phyloP scores from a whole-genome alignment of 1,140 invertebrate genomes.

The Hyles vespertilio region DNA sequence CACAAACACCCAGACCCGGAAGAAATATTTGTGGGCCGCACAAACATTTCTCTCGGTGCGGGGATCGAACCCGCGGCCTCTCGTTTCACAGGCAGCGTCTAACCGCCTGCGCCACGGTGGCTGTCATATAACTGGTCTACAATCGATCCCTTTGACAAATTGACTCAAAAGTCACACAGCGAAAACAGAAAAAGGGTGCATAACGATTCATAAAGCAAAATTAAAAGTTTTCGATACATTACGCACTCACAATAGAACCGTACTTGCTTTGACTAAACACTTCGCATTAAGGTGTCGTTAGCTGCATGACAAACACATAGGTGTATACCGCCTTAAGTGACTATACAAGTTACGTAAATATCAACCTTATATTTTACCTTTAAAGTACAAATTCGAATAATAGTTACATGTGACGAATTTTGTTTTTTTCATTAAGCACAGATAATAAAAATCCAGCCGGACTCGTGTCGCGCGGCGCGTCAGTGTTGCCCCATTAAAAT shows the following conservation, averaged over 20 bases:
- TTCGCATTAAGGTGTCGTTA: slow-evolving; percentile 69
- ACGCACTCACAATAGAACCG: slow-evolving; percentile 61
- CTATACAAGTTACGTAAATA: slow-evolving; percentile 10
- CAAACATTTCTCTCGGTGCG: no score
- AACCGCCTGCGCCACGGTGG: no score
- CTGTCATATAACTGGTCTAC: no score
- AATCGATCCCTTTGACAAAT: no score
- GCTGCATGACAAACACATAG: slow-evolving; percentile 44
- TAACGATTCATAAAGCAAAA: slow-evolving; percentile 61
- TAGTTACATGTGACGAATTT: slow-evolving; percentile 5
- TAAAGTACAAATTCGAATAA: slow-evolving; percentile 19
- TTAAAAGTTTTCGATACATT: slow-evolving; percentile 74
- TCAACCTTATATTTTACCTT: slow-evolving; percentile 12
- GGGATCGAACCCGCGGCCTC: no score
- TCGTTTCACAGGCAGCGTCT: no score
- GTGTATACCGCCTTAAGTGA: slow-evolving; percentile 18
- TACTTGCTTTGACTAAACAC: slow-evolving; percentile 64
- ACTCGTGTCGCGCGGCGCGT: slow-evolving; percentile 42
- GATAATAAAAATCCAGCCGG: no score
- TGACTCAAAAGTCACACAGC: no score
- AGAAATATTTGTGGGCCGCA: no score
- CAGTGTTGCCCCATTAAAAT: slow-evolving; percentile 52
- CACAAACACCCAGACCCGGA: no score
- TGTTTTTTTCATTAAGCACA: no score
- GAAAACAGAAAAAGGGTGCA: slow-evolving; percentile 2